phyloP scores from a whole-genome alignment of 2,797 vertebrate genomes.

The Chaunax sp. region DNA sequence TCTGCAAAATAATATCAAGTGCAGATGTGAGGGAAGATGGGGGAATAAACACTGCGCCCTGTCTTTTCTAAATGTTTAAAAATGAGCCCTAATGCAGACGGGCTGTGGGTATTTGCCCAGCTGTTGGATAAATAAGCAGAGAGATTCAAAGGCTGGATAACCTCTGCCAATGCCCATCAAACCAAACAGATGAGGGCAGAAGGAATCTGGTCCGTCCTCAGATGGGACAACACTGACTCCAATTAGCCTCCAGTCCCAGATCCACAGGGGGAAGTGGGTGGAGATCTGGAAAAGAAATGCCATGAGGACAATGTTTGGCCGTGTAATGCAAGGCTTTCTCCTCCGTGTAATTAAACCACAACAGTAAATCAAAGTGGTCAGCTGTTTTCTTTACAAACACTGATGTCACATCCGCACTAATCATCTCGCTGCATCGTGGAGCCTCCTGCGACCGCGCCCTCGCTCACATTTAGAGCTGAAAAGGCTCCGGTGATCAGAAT shows the following conservation, averaged over 20 bases:
- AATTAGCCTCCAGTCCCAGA: slow-evolving; percentile 58
- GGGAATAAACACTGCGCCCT: slow-evolving; percentile 81
- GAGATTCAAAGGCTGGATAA: slow-evolving; percentile 78
- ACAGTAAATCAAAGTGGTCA: slow-evolving; percentile 35
- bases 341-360: too few species aligned
- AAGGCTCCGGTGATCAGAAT: slow-evolving; percentile 51
- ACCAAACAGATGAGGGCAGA: slow-evolving; percentile 71
- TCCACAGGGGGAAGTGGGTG: slow-evolving; percentile 30
- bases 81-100: slow-evolving; percentile 80
- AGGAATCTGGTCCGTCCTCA: slow-evolving; percentile 62
- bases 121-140: slow-evolving; percentile 83
- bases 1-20: slow-evolving; percentile 81
- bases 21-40: slow-evolving; percentile 83
- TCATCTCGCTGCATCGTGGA: slow-evolving; percentile 2
- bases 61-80: slow-evolving; percentile 86
- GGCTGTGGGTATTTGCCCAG: slow-evolving; percentile 83
- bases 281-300: slow-evolving; percentile 5
- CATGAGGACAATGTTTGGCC: slow-evolving; percentile 7
- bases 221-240: slow-evolving; percentile 66
- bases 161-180: slow-evolving; percentile 79
- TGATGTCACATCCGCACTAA: slow-evolving; percentile 27
- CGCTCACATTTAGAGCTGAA: slow-evolving; percentile 37
- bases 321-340: background rate
- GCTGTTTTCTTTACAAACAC: slow-evolving; percentile 46
- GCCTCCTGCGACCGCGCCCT: slow-evolving; percentile 14